These are phyloP conservation scores for Opisthocomus hoazin DNA, from an alignment of 2,113 vertebrate genomes.

Conservation along the genomic window DNA sequence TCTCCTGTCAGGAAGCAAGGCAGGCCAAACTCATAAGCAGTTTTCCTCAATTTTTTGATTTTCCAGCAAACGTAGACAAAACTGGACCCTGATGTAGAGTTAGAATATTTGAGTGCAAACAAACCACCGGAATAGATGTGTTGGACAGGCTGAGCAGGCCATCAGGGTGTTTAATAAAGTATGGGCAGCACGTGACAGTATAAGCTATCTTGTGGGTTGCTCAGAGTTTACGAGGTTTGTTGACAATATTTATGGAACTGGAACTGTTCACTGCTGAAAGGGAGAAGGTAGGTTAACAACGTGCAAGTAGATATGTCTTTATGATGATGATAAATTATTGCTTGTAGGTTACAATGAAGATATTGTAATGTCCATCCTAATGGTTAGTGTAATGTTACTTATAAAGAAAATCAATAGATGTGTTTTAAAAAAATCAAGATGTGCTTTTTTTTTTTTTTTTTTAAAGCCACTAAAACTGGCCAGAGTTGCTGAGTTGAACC, in stretches of 20 bases:
- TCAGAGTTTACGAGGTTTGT: slow-evolving; percentile 11
- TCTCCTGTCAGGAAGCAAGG: not conserved
- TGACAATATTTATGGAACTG: slow-evolving; percentile 26
- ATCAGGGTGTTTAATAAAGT: not conserved
- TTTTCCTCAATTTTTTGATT: not conserved
- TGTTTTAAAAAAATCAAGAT: slow-evolving; percentile 14
- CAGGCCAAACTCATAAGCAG: not conserved
- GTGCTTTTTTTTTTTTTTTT: not conserved
- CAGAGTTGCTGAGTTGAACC: not conserved
- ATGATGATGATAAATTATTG: slow-evolving; percentile 61
- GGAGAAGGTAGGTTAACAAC: not conserved
- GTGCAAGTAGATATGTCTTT: slow-evolving; percentile 13
- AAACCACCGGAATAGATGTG: not conserved
- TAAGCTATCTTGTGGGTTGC: not conserved
- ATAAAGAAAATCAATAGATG: slow-evolving; percentile 58
- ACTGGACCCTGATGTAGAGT: not conserved
- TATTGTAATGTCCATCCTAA: slow-evolving; percentile 56
- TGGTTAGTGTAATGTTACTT: slow-evolving; percentile 49
- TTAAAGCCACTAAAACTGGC: not conserved
- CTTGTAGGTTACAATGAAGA: slow-evolving; percentile 12
- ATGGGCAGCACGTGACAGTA: not conserved
- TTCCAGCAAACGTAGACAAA: not conserved
- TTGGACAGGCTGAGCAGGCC: not conserved
- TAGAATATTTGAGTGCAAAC: not conserved
- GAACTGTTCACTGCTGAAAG: slow-evolving; percentile 20